Evolutionary conservation across 2,888 invertebrate genomes (phyloP).

Genomic region (Oligia fasciuncula): DNA sequence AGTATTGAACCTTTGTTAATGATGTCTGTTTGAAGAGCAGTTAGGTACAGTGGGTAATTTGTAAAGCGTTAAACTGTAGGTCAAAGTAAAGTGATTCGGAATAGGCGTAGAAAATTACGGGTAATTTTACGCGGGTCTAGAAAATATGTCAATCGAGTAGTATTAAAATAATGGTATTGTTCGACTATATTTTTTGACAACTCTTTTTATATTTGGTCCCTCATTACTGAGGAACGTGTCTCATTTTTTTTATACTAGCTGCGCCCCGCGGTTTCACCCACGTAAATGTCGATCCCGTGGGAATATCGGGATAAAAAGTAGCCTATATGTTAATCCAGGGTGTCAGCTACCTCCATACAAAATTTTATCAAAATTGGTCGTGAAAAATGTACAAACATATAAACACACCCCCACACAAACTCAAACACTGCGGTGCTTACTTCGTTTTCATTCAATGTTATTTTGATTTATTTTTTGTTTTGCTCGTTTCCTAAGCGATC

Average conservation of each 20-base stretch:
- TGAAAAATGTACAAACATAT: no score
- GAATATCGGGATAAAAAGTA: no score
- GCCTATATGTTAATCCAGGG: no score
- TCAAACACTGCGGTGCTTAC: no score
- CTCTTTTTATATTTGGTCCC: not conserved
- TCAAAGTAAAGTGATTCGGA: not conserved
- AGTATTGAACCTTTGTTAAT: slow-evolving; percentile 17
- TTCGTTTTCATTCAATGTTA: no score
- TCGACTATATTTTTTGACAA: not conserved
- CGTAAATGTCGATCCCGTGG: no score
- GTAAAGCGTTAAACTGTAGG: not conserved
- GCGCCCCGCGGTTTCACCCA: no score
- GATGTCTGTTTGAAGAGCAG: not conserved
- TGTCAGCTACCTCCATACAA: no score
- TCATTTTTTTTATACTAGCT: not conserved
- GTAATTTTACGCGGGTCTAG: not conserved
- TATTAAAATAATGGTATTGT: not conserved
- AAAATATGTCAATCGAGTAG: not conserved
- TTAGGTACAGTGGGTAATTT: not conserved
- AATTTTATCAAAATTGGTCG: no score
- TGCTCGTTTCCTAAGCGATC: no score
- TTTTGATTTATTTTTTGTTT: no score
- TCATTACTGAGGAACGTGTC: not conserved
- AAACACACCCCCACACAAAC: no score
- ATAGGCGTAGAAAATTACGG: not conserved